Conservation (phyloP, 2,888 invertebrate species). For the Ceraclea dissimilis region DNA sequence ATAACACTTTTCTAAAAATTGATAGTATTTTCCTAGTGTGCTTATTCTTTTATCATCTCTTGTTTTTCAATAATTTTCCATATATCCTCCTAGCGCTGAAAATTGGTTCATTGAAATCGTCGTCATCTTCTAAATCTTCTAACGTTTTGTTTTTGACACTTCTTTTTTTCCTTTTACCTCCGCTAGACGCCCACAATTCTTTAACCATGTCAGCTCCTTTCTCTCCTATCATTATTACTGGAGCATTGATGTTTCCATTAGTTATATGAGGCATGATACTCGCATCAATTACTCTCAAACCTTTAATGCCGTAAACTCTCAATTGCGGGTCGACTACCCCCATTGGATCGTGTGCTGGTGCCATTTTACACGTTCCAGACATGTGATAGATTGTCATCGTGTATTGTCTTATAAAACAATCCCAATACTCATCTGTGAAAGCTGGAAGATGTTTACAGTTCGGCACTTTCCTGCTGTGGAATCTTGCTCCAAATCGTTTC, state of each 20-base stretch:
- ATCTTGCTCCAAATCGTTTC: slow-evolving; percentile 71
- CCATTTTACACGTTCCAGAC: slow-evolving; percentile 82
- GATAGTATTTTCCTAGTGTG: not conserved
- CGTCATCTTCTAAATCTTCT: not conserved
- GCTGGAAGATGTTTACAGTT: slow-evolving; percentile 73
- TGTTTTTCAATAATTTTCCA: slow-evolving; percentile 12
- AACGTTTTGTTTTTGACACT: slow-evolving; percentile 23
- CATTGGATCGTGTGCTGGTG: slow-evolving; percentile 63
- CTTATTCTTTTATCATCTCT: slow-evolving; percentile 10
- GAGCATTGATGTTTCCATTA: slow-evolving; percentile 82
- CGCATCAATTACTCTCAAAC: slow-evolving; percentile 77
- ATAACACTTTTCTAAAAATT: not conserved
- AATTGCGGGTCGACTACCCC: slow-evolving; percentile 77
- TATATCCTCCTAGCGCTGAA: slow-evolving; percentile 21
- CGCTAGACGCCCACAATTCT: slow-evolving; percentile 52
- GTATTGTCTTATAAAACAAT: slow-evolving; percentile 74
- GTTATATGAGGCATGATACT: slow-evolving; percentile 84
- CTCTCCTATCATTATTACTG: slow-evolving; percentile 81
- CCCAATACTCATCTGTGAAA: slow-evolving; percentile 82
- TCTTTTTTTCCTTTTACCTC: slow-evolving; percentile 31
- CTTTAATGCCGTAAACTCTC: slow-evolving; percentile 68
- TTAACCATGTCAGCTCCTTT: slow-evolving; percentile 80
- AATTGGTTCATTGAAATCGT: slow-evolving; percentile 15
- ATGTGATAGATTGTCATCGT: slow-evolving; percentile 85
- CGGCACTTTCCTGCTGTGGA: slow-evolving; percentile 65